Base-by-base conservation (phyloP, 2,888 invertebrate species). In the Philonicus albiceps region DNA sequence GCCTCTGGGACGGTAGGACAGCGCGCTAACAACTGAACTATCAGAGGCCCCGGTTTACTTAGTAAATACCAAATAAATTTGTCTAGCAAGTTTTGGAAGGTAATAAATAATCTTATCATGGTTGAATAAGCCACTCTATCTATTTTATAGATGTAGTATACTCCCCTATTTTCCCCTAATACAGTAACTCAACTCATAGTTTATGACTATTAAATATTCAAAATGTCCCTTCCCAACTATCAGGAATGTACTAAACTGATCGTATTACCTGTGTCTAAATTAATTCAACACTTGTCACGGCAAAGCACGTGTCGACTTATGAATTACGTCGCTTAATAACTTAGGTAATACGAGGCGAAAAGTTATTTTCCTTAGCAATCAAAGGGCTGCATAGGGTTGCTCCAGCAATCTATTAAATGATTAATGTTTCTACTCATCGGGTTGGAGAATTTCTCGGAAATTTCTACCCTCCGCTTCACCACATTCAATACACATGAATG, bases 241-340 rank as follows among this genome's bases (percentile, higher is more conserved):
- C 22, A 64, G 64, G 2, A 8, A 27, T 11, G 22, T 64, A 64
- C 11, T 11, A 64, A 64, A 8, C 64, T n/a, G 49, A n/a, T 49
- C 49, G n/a, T n/a, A 16, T n/a, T 49, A 49, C 49, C 6, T 49
- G 22, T 64, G 64, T 11, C 11, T 27, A n/a, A 8, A 64, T 64
- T 19, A 64, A 64, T 43, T 78, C 49, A 49, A 78, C 49, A 49
- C 78, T 22, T 76, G 49, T 78, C 78, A 49, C 31, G 49, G 5
- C n/a, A 7, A 16, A 78, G 49, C 78, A 49, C 49, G 49, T 78
- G 78, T 43, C 49, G 78, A 78, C 27, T 49, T 78, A 78, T 78
- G 78, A 78, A 78, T 43, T 49, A 49, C 49, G 22, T 30, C 49
- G 27, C 78, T 49, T 49, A 78, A 78, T 78, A 78, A 19, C 78